Percentiles rank a stretch among this genome's conserved stretches.
These are phyloP conservation scores for Morpho deidamia DNA, from an alignment of 2,888 invertebrate genomes.

Conservation along the genomic window DNA sequence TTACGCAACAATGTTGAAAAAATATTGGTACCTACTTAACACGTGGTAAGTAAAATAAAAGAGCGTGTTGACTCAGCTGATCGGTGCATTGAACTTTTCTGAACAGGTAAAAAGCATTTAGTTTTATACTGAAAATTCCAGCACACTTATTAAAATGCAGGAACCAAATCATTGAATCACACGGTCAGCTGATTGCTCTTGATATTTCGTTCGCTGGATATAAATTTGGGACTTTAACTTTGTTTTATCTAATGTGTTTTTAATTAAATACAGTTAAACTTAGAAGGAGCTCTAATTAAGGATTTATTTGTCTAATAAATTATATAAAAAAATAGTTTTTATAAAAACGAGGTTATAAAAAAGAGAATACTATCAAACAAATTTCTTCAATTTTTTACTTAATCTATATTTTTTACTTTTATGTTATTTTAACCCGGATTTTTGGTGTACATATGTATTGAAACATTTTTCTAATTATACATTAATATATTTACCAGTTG, in stretches of 20 bases:
- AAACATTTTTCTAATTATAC: too few relatives aligned
- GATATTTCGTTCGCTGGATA: conserved; percentile 18
- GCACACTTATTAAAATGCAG: conserved; percentile 29
- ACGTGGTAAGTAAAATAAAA: conserved; percentile 40
- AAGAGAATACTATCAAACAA: too few relatives aligned
- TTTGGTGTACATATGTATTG: too few relatives aligned
- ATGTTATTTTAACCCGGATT: too few relatives aligned
- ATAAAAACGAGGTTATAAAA: too few relatives aligned
- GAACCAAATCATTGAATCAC: conserved; percentile 33
- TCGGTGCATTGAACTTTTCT: conserved; percentile 63
- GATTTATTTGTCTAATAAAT: too few relatives aligned
- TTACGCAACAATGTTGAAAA: conserved; percentile 53
- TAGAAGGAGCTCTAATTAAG: conserved; percentile 4
- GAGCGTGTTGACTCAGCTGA: conserved; percentile 62
- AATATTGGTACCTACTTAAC: conserved; percentile 36
- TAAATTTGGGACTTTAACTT: conserved; percentile 15
- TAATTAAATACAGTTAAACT: conserved; percentile 21
- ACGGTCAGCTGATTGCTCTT: conserved; percentile 32
- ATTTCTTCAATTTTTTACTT: too few relatives aligned
- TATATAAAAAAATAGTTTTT: too few relatives aligned
- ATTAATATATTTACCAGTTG: too few relatives aligned
- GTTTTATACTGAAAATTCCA: conserved; percentile 34
- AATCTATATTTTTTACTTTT: too few relatives aligned
- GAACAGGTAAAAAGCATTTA: conserved; percentile 45
- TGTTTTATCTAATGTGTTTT: conserved; percentile 13